Evolutionary conservation across 2,797 vertebrate species (phyloP), one percentile per base, ranked within the genome.

Genomic region (Microctenopoma steveboyesi): DNA sequence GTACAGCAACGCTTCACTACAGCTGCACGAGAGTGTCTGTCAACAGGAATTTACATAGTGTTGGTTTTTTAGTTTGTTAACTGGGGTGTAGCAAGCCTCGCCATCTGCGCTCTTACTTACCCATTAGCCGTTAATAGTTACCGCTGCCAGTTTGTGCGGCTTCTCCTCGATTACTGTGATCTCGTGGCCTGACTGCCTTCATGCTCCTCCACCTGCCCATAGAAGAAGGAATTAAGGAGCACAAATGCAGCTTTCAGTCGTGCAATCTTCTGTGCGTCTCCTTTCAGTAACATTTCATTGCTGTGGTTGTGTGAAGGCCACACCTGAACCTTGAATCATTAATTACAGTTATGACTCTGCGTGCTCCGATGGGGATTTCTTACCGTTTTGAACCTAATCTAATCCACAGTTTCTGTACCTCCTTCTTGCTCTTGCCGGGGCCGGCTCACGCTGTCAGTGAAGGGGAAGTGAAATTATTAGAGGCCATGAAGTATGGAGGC

Each of bases 381-480:
- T 12, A 30, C 37, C 57, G 57, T 74, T 72, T 76, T 61, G 58
- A 51, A 45, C 28, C 7, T 22, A n/a, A 61, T 81, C 59, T 42
- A 67, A 87, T 86, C 72, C 76, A 83, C 83, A 75, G 82, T 83
- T 86, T 81, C 77, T 64, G 70, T 78, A 71, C 77, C 64, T 70
- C 69, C 68, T 53, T 47, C 64, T 63, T 62, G 50, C 67, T 63
- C 43, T 8, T 73, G 66, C 68, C 2, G 10, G 15, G 18, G 54
- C 69, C 47, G 18, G 66, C 60, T 63, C 51, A 13, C 54, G 35
- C 83, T 81, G 81, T 83, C 75, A 74, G 68, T 45, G 72, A 40
- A 50, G 43, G n/a, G 56, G 76, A 79, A 73, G 74, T 63, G 64
- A 69, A 84, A 82, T 85, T 65, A 82, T 84, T 71, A 74, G 68